Conservation (phyloP, 2,888 invertebrate species). For the Agriotes lineatus region DNA sequence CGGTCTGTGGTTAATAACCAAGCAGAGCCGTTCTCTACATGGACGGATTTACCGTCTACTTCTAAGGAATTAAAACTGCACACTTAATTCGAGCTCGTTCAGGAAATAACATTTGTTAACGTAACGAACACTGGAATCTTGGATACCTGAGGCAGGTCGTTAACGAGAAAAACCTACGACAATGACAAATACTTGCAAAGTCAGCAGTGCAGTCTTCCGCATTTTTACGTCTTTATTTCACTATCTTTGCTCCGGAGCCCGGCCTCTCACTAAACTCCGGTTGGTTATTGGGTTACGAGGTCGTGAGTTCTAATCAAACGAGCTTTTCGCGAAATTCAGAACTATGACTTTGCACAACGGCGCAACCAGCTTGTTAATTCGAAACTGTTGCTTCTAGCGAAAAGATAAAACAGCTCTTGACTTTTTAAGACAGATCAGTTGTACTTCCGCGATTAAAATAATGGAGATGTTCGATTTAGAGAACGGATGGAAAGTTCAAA, state of each 20-base stretch:
- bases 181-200: conserved; percentile 33
- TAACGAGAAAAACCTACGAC: conserved; percentile 32
- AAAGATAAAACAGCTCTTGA: background rate
- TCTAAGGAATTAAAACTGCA: conserved; percentile 26
- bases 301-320: conserved; percentile 12
- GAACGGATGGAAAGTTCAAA: conserved; percentile 6
- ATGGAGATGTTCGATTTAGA: conserved; percentile 5
- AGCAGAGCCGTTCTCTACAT: background rate
- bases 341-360: conserved; percentile 6
- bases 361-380: too few relatives aligned
- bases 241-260: conserved; percentile 14
- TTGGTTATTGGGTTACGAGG: conserved; percentile 18
- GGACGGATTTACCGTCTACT: conserved; percentile 23
- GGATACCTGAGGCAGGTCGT: conserved; percentile 34
- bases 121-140: conserved; percentile 28
- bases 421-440: conserved; percentile 2
- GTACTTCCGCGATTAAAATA: background rate
- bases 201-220: conserved; percentile 29
- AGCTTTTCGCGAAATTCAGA: conserved; percentile 7
- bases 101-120: conserved; percentile 27
- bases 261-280: background rate
- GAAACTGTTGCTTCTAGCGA: background rate
- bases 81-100: conserved; percentile 23
- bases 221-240: conserved; percentile 28
- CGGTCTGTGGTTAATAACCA: background rate